Percentiles rank a stretch among this genome's conserved stretches.
Conservation (phyloP, 2,888 invertebrate species). For the Choreutis nemorana region DNA sequence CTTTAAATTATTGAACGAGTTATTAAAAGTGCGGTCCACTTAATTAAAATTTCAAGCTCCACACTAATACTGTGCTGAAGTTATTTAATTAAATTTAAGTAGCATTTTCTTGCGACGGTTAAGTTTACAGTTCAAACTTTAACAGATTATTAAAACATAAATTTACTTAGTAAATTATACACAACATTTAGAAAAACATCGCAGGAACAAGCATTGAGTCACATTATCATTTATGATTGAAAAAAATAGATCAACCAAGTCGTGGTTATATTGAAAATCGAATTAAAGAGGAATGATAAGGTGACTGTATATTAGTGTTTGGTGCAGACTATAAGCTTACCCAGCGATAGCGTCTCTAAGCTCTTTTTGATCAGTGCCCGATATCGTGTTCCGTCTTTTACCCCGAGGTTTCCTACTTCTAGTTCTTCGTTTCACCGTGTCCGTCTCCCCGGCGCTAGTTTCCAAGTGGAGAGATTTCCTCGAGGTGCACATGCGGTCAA, state of each 20-base stretch:
- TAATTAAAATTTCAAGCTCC: slow-evolving; percentile 40
- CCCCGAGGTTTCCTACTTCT: slow-evolving; percentile 79
- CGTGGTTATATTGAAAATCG: no score
- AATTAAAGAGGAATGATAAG: no score
- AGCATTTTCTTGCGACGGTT: no score
- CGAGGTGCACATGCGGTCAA: slow-evolving; percentile 87
- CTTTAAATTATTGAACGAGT: slow-evolving; percentile 45
- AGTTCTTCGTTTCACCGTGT: slow-evolving; percentile 74
- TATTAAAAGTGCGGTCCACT: slow-evolving; percentile 54
- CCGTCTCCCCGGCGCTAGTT: slow-evolving; percentile 52
- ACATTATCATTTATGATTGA: no score
- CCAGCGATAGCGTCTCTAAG: slow-evolving; percentile 85
- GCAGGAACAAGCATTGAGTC: no score
- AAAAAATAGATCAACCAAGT: no score
- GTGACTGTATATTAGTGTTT: slow-evolving; percentile 33
- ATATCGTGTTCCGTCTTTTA: slow-evolving; percentile 89
- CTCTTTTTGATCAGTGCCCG: slow-evolving; percentile 90
- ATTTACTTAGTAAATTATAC: no score
- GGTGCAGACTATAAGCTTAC: slow-evolving; percentile 72
- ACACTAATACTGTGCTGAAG: slow-evolving; percentile 53
- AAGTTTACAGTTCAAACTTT: no score
- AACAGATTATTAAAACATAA: slow-evolving; percentile 21
- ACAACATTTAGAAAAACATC: no score
- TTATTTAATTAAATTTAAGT: no score
- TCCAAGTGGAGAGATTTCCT: slow-evolving; percentile 80